Evolutionary conservation across 2,888 invertebrate species (phyloP).

Genomic region (Hedya salicella): DNA sequence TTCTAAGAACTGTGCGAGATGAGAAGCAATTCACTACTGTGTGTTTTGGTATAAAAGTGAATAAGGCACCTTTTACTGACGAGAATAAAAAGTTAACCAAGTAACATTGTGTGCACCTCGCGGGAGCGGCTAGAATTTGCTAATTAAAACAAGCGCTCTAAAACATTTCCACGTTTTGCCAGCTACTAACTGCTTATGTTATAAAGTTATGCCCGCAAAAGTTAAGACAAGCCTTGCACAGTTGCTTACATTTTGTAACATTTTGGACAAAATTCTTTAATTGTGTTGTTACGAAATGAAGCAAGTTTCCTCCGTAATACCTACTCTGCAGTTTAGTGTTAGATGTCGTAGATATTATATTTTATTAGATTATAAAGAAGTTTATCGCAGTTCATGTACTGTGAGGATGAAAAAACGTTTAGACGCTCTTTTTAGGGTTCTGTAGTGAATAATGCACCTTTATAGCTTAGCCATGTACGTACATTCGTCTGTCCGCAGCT

Average conservation of each 20-base stretch:
- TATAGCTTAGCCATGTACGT: too few relatives aligned
- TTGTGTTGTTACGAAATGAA: conserved; percentile 5
- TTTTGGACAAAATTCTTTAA: conserved; percentile 19
- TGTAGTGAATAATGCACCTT: too few relatives aligned
- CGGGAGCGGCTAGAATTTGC: conserved; percentile 18
- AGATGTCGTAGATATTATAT: neutral
- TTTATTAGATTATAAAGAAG: too few relatives aligned
- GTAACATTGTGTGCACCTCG: conserved; percentile 9
- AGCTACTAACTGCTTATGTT: conserved; percentile 43
- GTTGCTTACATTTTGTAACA: conserved; percentile 21
- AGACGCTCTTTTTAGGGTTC: too few relatives aligned
- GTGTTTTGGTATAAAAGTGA: too few relatives aligned
- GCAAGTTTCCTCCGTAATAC: neutral
- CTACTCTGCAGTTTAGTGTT: neutral
- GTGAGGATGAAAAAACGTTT: too few relatives aligned
- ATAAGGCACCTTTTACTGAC: neutral
- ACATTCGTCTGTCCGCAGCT: too few relatives aligned
- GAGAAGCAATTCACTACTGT: neutral
- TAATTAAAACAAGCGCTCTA: conserved; percentile 47
- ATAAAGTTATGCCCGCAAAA: conserved; percentile 39
- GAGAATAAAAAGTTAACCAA: conserved; percentile 16
- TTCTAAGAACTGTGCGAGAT: neutral
- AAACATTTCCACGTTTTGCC: conserved; percentile 42
- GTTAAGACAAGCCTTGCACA: conserved; percentile 24
- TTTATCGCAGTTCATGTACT: too few relatives aligned